Evolutionary conservation across 2,113 vertebrate species (phyloP).

Genomic region (Atherinomorus stipes): DNA sequence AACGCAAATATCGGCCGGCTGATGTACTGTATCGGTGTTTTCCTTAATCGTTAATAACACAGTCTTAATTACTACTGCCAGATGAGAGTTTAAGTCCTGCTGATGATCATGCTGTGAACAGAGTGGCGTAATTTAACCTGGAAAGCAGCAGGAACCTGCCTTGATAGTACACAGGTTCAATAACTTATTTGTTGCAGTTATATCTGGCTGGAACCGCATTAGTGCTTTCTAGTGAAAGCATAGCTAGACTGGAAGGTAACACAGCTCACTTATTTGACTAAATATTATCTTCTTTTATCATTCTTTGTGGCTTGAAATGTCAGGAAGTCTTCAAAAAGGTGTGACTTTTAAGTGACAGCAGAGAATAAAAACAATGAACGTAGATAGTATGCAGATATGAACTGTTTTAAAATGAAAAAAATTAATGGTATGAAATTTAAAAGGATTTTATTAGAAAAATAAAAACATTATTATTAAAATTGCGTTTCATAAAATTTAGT

Average conservation of each 20-base stretch:
- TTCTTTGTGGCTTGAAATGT: conserved; percentile 11
- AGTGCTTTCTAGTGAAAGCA: conserved; percentile 36
- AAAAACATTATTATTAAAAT: conserved; percentile 7
- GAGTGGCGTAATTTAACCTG: conserved; percentile 39
- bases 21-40: no score
- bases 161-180: conserved; percentile 52
- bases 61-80: conserved; percentile 42
- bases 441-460: not conserved
- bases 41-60: conserved; percentile 42
- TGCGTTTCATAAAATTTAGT: not conserved
- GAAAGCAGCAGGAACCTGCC: conserved; percentile 47
- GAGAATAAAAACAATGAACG: conserved; percentile 1
- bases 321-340: conserved; percentile 6
- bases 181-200: conserved; percentile 31
- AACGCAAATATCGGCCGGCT: no score
- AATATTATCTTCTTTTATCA: conserved; percentile 8
- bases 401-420: not conserved
- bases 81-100: conserved; percentile 46
- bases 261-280: conserved; percentile 26
- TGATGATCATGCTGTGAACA: conserved; percentile 25
- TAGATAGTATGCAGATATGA: conserved; percentile 14
- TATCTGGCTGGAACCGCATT: conserved; percentile 39
- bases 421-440: not conserved
- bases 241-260: conserved; percentile 25
- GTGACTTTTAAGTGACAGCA: conserved; percentile 22